Evolutionary conservation across 2,888 invertebrate species (phyloP).

Genomic region (Aphidoletes aphidimyza): DNA sequence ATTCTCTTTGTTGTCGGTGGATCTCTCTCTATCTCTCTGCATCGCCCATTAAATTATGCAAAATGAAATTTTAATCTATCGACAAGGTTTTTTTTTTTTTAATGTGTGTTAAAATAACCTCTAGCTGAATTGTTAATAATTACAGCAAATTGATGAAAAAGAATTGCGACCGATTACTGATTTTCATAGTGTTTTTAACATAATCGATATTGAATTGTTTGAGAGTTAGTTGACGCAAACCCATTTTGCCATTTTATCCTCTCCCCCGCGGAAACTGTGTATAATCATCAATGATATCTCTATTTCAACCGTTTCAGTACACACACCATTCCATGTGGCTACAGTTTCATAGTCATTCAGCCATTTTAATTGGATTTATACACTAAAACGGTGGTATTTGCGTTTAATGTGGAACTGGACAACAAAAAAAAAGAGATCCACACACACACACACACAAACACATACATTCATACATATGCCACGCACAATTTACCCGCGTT

Average conservation of each 20-base stretch:
- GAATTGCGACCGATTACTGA: background rate
- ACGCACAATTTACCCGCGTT: background rate
- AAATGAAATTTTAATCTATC: constrained; percentile 10
- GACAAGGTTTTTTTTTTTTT: too few relatives aligned
- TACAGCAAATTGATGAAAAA: background rate
- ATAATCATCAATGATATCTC: constrained; percentile 8
- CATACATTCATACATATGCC: background rate
- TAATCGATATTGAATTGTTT: background rate
- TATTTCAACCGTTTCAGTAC: background rate
- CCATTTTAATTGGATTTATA: constrained; percentile 18
- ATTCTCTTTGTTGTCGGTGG: too few relatives aligned
- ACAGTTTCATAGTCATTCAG: constrained; percentile 4
- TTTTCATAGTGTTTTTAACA: background rate
- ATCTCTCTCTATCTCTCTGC: too few relatives aligned
- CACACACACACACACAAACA: background rate
- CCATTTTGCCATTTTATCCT: too few relatives aligned
- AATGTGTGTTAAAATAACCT: background rate
- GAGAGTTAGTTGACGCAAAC: background rate
- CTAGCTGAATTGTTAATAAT: background rate
- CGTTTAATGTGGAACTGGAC: background rate
- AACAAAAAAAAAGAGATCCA: background rate
- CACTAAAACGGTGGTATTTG: background rate
- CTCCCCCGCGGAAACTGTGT: too few relatives aligned
- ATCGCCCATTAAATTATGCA: background rate
- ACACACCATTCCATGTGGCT: constrained; percentile 12